phyloP scores from a whole-genome alignment of 2,113 vertebrate genomes.

The Felis catus region DNA sequence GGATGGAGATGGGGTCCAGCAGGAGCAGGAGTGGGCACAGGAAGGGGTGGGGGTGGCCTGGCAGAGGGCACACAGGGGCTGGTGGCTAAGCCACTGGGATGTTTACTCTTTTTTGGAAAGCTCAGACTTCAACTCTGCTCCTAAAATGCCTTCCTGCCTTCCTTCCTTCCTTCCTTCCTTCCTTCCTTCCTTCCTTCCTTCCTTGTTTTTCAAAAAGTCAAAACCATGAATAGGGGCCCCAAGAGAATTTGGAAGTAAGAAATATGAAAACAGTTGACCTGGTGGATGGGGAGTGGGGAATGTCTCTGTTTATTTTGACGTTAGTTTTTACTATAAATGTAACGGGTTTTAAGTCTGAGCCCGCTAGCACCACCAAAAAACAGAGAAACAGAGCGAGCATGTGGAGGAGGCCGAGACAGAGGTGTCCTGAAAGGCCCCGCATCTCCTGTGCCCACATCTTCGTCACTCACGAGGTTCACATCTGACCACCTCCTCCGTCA shows the following conservation, averaged over 20 bases:
- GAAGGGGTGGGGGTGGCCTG: accelerated
- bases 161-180: too few species aligned
- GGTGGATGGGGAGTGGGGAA: neutral
- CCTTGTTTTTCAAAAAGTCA: neutral
- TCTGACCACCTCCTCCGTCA: neutral
- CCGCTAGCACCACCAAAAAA: neutral
- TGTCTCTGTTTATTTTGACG: neutral
- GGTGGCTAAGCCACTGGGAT: neutral
- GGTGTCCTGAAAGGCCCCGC: neutral
- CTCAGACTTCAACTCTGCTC: neutral
- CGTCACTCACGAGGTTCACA: accelerated
- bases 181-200: too few species aligned
- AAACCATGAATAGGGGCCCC: neutral
- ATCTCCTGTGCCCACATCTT: accelerated
- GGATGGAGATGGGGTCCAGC: neutral
- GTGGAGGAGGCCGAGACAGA: neutral
- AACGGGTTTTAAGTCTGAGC: accelerated
- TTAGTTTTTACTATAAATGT: neutral
- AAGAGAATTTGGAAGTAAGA: neutral
- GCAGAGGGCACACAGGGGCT: neutral
- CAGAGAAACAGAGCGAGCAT: neutral
- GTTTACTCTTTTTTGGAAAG: neutral
- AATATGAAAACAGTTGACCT: neutral
- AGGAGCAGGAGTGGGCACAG: neutral
- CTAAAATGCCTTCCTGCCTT: neutral